phyloP scores from a whole-genome alignment of 35 echinoderm and acorn worm genomes.

The Patiria miniata region DNA sequence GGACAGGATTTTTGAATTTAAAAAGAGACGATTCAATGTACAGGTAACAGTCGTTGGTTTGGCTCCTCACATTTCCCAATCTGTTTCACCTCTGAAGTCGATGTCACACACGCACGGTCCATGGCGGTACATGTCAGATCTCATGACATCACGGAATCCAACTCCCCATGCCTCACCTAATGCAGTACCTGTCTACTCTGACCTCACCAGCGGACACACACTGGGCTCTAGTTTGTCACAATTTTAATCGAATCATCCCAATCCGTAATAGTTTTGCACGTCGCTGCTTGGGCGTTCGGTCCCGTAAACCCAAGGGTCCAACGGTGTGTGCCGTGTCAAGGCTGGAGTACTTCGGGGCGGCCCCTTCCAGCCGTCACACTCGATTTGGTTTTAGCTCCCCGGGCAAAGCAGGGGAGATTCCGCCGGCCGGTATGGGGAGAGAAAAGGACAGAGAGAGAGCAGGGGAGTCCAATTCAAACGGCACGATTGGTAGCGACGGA shows the following conservation, averaged over 20 bases:
- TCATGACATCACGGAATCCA: too few relatives aligned
- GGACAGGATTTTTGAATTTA: too few relatives aligned
- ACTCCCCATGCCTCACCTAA: background rate
- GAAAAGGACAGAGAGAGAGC: background rate
- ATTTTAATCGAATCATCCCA: conserved; percentile 31
- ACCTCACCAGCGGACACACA: background rate
- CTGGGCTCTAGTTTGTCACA: conserved; percentile 40
- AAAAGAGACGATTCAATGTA: too few relatives aligned
- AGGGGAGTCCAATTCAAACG: conserved; percentile 14
- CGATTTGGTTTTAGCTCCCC: background rate
- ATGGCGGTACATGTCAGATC: too few relatives aligned
- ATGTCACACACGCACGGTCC: too few relatives aligned
- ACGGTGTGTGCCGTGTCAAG: too few relatives aligned
- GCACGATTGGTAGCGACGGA: conserved; percentile 32
- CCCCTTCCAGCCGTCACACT: background rate
- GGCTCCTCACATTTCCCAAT: too few relatives aligned
- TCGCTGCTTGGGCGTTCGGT: background rate
- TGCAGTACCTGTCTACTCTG: background rate
- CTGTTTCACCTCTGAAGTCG: too few relatives aligned
- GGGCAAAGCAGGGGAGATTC: background rate
- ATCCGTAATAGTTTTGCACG: conserved; percentile 4
- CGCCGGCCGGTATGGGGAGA: background rate
- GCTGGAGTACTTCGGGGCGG: background rate
- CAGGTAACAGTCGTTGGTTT: too few relatives aligned
- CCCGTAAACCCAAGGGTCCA: background rate